Conservation (phyloP, 2,888 invertebrate genomes). For the Brenthis hecate region DNA sequence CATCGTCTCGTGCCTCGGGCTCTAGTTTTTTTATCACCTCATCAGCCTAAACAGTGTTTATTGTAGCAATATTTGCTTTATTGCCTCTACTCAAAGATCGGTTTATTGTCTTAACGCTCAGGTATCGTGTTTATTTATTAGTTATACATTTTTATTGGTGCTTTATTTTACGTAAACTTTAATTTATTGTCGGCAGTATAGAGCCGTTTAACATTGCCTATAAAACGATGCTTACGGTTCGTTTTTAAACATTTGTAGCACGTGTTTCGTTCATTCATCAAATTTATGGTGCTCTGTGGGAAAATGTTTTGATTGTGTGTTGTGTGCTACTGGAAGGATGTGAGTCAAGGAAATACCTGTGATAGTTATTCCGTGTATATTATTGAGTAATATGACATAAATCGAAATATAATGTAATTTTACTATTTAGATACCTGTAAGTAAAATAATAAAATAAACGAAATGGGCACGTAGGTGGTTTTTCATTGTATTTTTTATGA, state of each 20-base stretch:
- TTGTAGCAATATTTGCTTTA: conserved; percentile 81
- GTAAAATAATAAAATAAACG: too few relatives aligned
- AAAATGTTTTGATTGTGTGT: conserved; percentile 70
- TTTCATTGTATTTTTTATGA: too few relatives aligned
- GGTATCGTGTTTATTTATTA: conserved; percentile 83
- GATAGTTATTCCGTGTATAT: too few relatives aligned
- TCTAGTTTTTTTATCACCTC: conserved; percentile 61
- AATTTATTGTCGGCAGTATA: conserved; percentile 80
- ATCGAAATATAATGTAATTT: too few relatives aligned
- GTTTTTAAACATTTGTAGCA: conserved; percentile 81
- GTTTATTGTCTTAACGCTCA: conserved; percentile 80
- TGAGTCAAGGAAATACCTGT: not conserved
- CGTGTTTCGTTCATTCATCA: conserved; percentile 82
- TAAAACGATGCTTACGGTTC: conserved; percentile 79
- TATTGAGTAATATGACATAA: too few relatives aligned
- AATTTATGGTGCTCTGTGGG: conserved; percentile 80
- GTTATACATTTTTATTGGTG: conserved; percentile 82
- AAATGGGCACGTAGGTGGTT: too few relatives aligned
- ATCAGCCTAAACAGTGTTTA: conserved; percentile 80
- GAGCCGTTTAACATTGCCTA: conserved; percentile 80
- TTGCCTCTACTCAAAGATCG: conserved; percentile 75
- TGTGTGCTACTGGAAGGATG: conserved; percentile 19
- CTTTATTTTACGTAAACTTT: conserved; percentile 82
- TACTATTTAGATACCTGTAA: too few relatives aligned
- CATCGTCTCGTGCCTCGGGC: conserved; percentile 37